Evolutionary conservation across 2,797 vertebrate genomes (phyloP), one percentile per base, ranked within the genome.

Genomic region (Babyrousa celebensis): DNA sequence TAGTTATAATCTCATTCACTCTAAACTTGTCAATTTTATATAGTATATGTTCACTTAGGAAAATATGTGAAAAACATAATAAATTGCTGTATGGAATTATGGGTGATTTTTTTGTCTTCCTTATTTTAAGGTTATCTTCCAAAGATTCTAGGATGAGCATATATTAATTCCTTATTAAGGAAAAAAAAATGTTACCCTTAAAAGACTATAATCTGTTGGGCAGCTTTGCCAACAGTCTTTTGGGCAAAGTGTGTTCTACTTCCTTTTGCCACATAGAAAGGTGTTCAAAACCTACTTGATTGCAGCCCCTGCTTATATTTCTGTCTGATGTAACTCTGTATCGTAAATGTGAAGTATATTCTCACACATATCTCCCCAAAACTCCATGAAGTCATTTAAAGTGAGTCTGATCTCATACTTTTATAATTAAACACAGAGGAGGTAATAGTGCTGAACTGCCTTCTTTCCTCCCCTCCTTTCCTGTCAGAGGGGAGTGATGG

Each of bases 31-130:
- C 8, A 5, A 58, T 71, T 85, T 70, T 43, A 21, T 52, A 20
- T 32, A 36, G 60, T 70, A 72, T 27, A 32, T 43, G 85, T 40
- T 83, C 36, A 89, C 63, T 58, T 82, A 92, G 62, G 29, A 90
- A 92, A 90, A 92, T 21, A 83, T 32, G 40, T 89, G 60, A 74
- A 93, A 92, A 77, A 91, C 60, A 68, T 8, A 93, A 65, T 32
- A 71, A 40, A 60, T 48, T 63, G 27, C 29, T 75, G 5, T 20
- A 18, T 82, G 7, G 62, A 65, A 60, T 48, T 36, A 36, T 48
- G 27, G n/a, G 40, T 74, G 23, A 21, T 58, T 27, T 48, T 71
- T 77, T 75, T 82, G 29, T 80, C 21, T 89, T 43, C 43, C 48
- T 78, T 48, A 48, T 48, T 48, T 48, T 54, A 58, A 29, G 21